Evolutionary conservation across 1,140 invertebrate species (phyloP), one percentile per base, ranked within the genome.

Genomic region (Caenorhabditis briggsae): DNA sequence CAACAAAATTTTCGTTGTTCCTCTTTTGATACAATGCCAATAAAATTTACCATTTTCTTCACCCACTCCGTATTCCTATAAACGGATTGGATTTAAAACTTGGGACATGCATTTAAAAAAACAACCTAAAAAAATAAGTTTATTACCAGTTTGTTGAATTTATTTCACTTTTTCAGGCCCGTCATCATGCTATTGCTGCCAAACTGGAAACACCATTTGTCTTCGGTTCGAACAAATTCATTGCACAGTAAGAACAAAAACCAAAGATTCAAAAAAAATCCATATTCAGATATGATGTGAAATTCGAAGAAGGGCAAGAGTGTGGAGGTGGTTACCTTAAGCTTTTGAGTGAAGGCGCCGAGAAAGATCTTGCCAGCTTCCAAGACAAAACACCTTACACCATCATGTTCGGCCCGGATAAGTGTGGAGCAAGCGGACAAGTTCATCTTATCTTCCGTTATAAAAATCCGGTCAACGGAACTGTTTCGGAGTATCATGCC

Each of bases 301-400:
- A 82, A 23, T 86, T 82, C 86, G 95, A 98, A 95, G 96, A 98
- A 92, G 97, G 97, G 3, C 97, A 98, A 93, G 97, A 99, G 93
- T 99, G 98, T 94, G 98, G 98, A 74, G 98, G 98, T 18, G 97
- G 97, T 12, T 99, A 99, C 93, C 93, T 99, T 0, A 99, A 99
- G 93, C 94, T 99, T 20, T 93, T 99, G 18, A 93, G 93, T 43
- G 90, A 93, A 70, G 88, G 88, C 20, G 86, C 88, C 20, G 86
- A 87, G 64, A 90, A 89, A 82, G 89, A 84, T 86, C 90, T 92
- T 92, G 95, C 94, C 84, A 94, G 95, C 88, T 97, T 99, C 93
- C 84, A 85, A 43, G 97, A 99, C 93, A 97, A 98, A 93, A 97
- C 97, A 12, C 96, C 97, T 0, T 94, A 94, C 53, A 93, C 93